A percentile compares a stretch with the other conserved stretches of the same genome.
Conservation (phyloP, 1,140 invertebrate genomes). For the Ectropis grisescens region DNA sequence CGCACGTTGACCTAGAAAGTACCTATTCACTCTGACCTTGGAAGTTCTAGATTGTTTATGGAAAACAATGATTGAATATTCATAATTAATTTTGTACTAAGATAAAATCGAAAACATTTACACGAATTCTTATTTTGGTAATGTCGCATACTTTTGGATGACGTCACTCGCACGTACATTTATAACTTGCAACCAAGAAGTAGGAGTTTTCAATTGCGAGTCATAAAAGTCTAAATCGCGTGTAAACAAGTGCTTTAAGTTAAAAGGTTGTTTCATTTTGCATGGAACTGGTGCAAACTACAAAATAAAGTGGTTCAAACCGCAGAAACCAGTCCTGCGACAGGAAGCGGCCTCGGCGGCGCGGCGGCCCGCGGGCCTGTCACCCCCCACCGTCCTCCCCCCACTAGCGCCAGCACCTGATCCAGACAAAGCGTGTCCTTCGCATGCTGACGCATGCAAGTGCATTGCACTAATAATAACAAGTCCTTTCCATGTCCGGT, state of each 20-base stretch:
- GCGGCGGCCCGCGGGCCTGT: conserved; percentile 13
- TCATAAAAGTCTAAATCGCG: not conserved
- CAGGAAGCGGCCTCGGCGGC: conserved; percentile 58
- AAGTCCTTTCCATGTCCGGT: conserved; percentile 46
- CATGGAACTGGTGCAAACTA: conserved; percentile 62
- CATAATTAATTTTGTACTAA: too few relatives aligned
- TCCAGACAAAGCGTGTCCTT: conserved; percentile 65
- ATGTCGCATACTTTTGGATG: too few relatives aligned
- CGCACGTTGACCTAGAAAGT: too few relatives aligned
- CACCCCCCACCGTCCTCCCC: conserved; percentile 9
- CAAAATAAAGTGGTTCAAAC: conserved; percentile 61
- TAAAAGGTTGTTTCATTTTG: conserved; percentile 44
- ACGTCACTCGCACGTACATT: too few relatives aligned
- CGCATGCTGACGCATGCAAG: conserved; percentile 55
- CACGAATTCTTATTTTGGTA: too few relatives aligned
- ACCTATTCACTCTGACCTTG: too few relatives aligned
- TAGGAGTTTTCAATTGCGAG: too few relatives aligned
- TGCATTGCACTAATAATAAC: conserved; percentile 59
- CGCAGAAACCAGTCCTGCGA: conserved; percentile 59
- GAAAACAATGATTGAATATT: too few relatives aligned
- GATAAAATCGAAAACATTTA: too few relatives aligned
- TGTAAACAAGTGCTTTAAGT: conserved; percentile 33
- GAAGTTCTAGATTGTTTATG: too few relatives aligned
- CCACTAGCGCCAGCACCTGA: conserved; percentile 38
- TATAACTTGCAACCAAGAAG: too few relatives aligned